A percentile compares a stretch with the other conserved stretches of the same genome.
phyloP scores from a whole-genome alignment of 2,888 invertebrate genomes.

The Drosophila setosimentum region DNA sequence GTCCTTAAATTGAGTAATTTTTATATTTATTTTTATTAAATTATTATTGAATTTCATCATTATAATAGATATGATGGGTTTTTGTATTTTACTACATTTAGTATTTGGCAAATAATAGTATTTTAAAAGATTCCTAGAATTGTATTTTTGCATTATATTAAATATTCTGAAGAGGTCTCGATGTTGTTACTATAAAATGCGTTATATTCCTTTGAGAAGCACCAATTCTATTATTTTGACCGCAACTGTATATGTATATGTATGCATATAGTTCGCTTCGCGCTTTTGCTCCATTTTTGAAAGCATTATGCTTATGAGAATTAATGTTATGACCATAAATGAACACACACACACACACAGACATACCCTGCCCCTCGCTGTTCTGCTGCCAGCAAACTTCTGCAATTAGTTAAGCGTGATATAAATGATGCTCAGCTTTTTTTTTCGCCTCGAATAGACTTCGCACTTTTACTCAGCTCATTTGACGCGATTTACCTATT shows the following conservation, averaged over 20 bases:
- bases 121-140: not conserved
- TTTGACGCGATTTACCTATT: conserved; percentile 67
- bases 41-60: not conserved
- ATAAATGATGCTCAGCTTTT: conserved; percentile 67
- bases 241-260: not conserved
- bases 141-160: not conserved
- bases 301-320: conserved; percentile 82
- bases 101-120: not conserved
- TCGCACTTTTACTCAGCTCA: conserved; percentile 64
- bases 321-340: conserved; percentile 69
- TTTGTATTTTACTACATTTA: not conserved
- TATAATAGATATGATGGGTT: not conserved
- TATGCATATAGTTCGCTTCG: conserved; percentile 24
- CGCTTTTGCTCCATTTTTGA: conserved; percentile 73
- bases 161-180: not conserved
- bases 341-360: conserved; percentile 9
- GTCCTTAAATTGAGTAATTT: not conserved
- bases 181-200: not conserved
- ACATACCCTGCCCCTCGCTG: conserved; percentile 4
- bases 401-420: conserved; percentile 76
- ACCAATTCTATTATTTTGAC: not conserved
- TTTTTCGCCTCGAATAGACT: conserved; percentile 31
- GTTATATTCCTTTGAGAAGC: not conserved
- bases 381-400: conserved; percentile 18
- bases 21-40: not conserved